Evolutionary conservation across 2,888 invertebrate species (phyloP).

Genomic region (Lasius platythorax): DNA sequence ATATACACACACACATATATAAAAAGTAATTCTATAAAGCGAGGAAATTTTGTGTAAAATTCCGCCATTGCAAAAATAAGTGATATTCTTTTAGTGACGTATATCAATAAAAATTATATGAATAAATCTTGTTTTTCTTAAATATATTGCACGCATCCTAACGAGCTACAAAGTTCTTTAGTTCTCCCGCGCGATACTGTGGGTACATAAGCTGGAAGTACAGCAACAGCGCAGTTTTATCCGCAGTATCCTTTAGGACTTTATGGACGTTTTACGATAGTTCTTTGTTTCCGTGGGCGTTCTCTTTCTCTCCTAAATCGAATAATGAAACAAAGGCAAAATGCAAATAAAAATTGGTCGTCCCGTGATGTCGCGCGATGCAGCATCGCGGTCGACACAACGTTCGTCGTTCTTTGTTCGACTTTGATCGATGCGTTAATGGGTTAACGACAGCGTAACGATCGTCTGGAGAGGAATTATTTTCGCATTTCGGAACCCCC

Average conservation of each 20-base stretch:
- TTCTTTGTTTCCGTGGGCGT: conserved; percentile 69
- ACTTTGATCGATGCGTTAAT: conserved; percentile 72
- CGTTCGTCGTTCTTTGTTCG: conserved; percentile 12
- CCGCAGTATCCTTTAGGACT: conserved; percentile 66
- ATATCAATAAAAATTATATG: neutral
- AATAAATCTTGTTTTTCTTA: neutral
- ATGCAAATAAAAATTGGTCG: conserved; percentile 64
- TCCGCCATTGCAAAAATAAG: neutral
- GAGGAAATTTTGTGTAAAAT: neutral
- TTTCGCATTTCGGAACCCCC: conserved; percentile 63
- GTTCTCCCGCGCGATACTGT: conserved; percentile 29
- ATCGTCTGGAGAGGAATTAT: conserved; percentile 71
- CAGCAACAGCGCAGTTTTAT: conserved; percentile 68
- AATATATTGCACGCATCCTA: conserved; percentile 33
- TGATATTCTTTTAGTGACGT: neutral
- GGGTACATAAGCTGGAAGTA: conserved; percentile 36
- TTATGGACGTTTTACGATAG: conserved; percentile 66
- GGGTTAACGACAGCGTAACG: conserved; percentile 72
- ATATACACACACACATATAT: neutral
- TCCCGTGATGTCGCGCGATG: conserved; percentile 8
- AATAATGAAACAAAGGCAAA: conserved; percentile 48
- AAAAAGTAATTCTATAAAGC: neutral
- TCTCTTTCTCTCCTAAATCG: conserved; percentile 26
- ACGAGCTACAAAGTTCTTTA: conserved; percentile 62
- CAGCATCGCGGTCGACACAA: conserved; percentile 13